Conservation (phyloP, 2,113 vertebrate genomes). For the Pomatostomus ruficeps region DNA sequence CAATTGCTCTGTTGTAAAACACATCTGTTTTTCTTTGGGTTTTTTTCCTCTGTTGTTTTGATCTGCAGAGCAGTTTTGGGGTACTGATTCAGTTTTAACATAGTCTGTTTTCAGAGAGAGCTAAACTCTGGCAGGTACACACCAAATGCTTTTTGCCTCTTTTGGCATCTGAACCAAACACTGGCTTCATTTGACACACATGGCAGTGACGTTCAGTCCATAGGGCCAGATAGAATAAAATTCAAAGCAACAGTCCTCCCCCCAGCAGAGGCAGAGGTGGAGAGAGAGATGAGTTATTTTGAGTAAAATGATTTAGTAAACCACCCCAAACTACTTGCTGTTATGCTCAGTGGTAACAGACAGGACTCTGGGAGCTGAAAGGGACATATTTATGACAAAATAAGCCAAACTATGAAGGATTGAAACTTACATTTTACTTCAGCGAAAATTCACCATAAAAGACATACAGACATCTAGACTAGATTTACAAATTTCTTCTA, state of each 20-base stretch:
- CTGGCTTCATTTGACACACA: not conserved
- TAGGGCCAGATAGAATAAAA: not conserved
- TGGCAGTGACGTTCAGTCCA: not conserved
- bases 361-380: not conserved
- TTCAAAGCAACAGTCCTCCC: not conserved
- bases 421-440: not conserved
- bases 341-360: not conserved
- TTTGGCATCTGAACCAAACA: not conserved
- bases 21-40: accelerated
- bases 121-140: not conserved
- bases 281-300: not conserved
- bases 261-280: not conserved
- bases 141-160: not conserved
- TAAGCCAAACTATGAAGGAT: not conserved
- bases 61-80: not conserved
- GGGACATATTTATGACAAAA: not conserved
- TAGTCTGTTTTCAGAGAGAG: not conserved
- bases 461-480: not conserved
- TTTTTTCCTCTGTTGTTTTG: not conserved
- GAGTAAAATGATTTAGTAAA: not conserved
- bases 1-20: not conserved
- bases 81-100: not conserved
- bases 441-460: not conserved
- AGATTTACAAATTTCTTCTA: not conserved
- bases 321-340: not conserved